phyloP scores from a whole-genome alignment of 2,888 invertebrate genomes.

The Meloe dianella region DNA sequence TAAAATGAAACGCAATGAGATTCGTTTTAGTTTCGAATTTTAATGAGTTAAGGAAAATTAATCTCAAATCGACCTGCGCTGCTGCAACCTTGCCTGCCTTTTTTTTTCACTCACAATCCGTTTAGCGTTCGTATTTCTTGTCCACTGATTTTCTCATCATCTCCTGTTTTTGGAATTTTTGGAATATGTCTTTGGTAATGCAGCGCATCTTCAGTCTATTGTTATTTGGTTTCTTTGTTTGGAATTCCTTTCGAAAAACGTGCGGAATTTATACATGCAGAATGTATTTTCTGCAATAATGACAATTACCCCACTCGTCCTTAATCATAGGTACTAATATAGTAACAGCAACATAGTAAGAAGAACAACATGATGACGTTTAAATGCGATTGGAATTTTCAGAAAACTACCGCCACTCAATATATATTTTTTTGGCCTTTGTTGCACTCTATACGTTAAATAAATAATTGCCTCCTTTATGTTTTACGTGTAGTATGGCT shows the following conservation, averaged over 20 bases:
- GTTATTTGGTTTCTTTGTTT: conserved; percentile 42
- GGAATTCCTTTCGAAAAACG: conserved; percentile 47
- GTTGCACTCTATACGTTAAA: neutral
- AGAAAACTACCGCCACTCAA: neutral
- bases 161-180: no score
- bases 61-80: no score
- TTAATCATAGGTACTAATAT: neutral
- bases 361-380: neutral
- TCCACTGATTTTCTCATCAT: no score
- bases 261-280: conserved; percentile 47
- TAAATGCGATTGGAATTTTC: conserved; percentile 2
- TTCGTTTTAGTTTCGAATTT: neutral
- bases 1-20: neutral
- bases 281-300: conserved; percentile 37
- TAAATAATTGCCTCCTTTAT: neutral
- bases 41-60: neutral
- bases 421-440: neutral
- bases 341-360: neutral
- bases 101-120: no score
- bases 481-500: neutral
- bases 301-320: conserved; percentile 13
- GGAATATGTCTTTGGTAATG: neutral
- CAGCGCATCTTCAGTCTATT: conserved; percentile 30
- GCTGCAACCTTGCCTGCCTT: no score
- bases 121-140: no score